A percentile compares a stretch with the other conserved stretches of the same genome.
phyloP scores from a whole-genome alignment of 2,888 invertebrate genomes.

The Galerucella calmariensis region DNA sequence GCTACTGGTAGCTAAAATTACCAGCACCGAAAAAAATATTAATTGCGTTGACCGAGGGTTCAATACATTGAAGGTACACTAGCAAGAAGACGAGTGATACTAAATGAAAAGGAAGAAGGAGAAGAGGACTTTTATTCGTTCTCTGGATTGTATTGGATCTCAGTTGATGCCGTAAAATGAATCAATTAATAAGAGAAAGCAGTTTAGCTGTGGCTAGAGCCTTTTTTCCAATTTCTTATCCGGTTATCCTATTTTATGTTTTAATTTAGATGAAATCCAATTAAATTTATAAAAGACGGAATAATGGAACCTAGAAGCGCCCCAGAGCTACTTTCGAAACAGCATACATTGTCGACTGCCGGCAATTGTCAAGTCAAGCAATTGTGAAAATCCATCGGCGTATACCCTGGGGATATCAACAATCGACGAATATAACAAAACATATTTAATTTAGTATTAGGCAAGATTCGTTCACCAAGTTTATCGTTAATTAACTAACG shows the following conservation, averaged over 20 bases:
- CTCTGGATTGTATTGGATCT: constrained; percentile 29
- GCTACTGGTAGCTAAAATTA: constrained; percentile 30
- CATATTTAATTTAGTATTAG: constrained; percentile 31
- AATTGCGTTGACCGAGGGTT: constrained; percentile 50
- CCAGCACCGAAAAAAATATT: constrained; percentile 51
- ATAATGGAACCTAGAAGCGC: background rate
- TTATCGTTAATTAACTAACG: constrained; percentile 31
- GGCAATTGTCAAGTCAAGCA: background rate
- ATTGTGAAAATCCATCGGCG: constrained; percentile 3
- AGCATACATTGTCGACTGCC: background rate
- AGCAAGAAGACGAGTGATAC: background rate
- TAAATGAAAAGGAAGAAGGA: background rate
- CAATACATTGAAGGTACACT: constrained; percentile 39
- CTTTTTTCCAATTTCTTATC: background rate
- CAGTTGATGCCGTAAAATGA: constrained; percentile 42
- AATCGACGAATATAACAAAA: constrained; percentile 18
- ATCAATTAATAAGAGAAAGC: constrained; percentile 39
- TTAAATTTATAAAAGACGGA: background rate
- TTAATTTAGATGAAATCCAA: background rate
- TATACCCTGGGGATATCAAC: background rate
- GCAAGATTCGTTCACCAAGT: constrained; percentile 24
- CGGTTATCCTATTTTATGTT: constrained; percentile 3
- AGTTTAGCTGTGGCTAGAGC: background rate
- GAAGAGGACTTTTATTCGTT: constrained; percentile 22
- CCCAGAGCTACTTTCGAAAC: background rate